Evolutionary conservation across 2,888 invertebrate genomes (phyloP).

Genomic region (Fragum whitleyi): DNA sequence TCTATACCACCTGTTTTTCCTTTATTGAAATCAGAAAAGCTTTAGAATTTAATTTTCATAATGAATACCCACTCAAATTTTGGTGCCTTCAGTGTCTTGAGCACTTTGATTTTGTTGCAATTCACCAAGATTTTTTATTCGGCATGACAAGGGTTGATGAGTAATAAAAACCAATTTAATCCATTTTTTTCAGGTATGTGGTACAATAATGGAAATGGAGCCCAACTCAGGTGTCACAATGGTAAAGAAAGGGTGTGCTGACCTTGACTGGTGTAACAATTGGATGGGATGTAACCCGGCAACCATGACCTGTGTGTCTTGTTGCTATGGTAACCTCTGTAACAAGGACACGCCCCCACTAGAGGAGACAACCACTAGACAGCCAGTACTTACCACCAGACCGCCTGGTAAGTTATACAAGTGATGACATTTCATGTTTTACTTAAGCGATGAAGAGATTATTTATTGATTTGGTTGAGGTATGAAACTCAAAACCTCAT

Average conservation of each 20-base stretch:
- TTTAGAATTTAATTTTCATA: too few relatives aligned
- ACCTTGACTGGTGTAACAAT: constrained; percentile 45
- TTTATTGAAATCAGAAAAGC: too few relatives aligned
- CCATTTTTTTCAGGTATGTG: constrained; percentile 52
- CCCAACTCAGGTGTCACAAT: constrained; percentile 33
- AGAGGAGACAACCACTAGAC: constrained; percentile 10
- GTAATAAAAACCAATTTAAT: too few relatives aligned
- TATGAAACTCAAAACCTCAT: too few relatives aligned
- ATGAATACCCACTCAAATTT: too few relatives aligned
- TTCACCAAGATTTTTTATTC: too few relatives aligned
- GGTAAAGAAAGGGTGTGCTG: constrained; percentile 56
- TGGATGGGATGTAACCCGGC: constrained; percentile 44
- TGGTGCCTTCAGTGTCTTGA: too few relatives aligned
- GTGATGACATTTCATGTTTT: background rate
- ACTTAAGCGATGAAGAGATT: background rate
- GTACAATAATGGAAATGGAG: constrained; percentile 40
- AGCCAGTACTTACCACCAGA: constrained; percentile 2
- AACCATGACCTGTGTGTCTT: constrained; percentile 43
- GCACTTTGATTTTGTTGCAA: too few relatives aligned
- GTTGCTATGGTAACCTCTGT: constrained; percentile 55
- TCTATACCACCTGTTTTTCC: too few relatives aligned
- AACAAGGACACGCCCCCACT: constrained; percentile 16
- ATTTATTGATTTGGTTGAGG: too few relatives aligned
- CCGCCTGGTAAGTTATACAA: background rate
- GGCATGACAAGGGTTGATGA: too few relatives aligned